These are phyloP conservation scores for Allolobophora icterica DNA, from an alignment of 2,888 invertebrate species.

Conservation along the genomic window DNA sequence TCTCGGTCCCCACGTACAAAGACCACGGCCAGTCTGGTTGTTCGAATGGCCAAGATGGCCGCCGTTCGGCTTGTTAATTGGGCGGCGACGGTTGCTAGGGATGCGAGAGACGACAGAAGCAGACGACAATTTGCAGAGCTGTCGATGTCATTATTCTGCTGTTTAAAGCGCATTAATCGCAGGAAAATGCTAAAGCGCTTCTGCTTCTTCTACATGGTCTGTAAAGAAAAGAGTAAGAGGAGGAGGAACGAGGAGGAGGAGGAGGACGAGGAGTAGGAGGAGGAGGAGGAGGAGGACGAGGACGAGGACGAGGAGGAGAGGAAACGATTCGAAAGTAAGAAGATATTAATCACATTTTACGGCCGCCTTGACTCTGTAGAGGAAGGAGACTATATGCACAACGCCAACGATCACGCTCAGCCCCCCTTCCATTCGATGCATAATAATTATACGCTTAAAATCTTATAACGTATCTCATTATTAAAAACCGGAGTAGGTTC, in stretches of 20 bases:
- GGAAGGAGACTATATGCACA: background rate
- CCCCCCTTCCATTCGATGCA: no score
- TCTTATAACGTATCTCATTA: no score
- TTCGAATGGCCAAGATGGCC: background rate
- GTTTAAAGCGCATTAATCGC: constrained; percentile 22
- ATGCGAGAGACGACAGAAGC: background rate
- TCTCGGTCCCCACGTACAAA: background rate
- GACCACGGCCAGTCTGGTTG: background rate
- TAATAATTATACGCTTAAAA: no score
- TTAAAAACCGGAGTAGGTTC: no score
- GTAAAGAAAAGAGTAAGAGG: constrained; percentile 26
- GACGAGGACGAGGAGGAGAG: constrained; percentile 31
- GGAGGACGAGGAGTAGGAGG: constrained; percentile 41
- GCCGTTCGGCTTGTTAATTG: constrained; percentile 20
- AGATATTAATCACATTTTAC: constrained; percentile 1
- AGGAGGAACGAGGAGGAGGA: constrained; percentile 42
- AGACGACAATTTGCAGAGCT: constrained; percentile 19
- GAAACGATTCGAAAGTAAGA: background rate
- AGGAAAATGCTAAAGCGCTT: constrained; percentile 22
- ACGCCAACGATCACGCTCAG: no score
- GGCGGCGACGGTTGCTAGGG: constrained; percentile 10
- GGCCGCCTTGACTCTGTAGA: background rate
- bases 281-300: constrained; percentile 40
- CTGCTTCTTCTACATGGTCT: background rate
- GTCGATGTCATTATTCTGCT: constrained; percentile 27